Evolutionary conservation across 1,140 invertebrate genomes (phyloP).

Genomic region (Andrena cerasifolii): DNA sequence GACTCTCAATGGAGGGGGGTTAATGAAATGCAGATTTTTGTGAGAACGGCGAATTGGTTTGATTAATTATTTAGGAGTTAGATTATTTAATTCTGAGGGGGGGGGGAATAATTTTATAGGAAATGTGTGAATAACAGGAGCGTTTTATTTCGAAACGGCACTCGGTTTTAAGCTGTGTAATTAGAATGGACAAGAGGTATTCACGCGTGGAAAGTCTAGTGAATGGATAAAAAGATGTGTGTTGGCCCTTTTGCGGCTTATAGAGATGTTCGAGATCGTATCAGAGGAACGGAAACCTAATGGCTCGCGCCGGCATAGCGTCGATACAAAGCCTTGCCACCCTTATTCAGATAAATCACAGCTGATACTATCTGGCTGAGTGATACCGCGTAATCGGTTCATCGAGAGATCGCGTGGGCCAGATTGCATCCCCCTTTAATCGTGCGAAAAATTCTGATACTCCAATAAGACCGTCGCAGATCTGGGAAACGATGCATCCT

Average conservation of each 20-base stretch:
- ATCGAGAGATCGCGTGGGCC: conserved; percentile 21
- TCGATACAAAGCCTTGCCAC: conserved; percentile 50
- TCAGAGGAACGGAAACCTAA: conserved; percentile 60
- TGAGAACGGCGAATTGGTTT: too few relatives aligned
- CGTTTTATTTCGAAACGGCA: too few relatives aligned
- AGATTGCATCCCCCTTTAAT: background rate
- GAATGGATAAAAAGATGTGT: conserved; percentile 17
- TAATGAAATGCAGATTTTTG: too few relatives aligned
- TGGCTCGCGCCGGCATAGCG: conserved; percentile 37
- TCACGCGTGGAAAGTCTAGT: background rate
- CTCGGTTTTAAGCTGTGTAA: background rate
- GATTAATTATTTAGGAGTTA: too few relatives aligned
- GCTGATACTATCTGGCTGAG: conserved; percentile 52
- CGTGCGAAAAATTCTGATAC: background rate
- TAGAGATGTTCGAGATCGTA: conserved; percentile 71
- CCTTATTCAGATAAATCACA: conserved; percentile 58
- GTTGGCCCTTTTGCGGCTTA: conserved; percentile 50
- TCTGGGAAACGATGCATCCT: too few relatives aligned
- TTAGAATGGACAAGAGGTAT: conserved; percentile 21
- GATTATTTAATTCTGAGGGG: too few relatives aligned
- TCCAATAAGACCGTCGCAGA: too few relatives aligned
- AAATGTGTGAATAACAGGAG: too few relatives aligned
- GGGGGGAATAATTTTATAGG: too few relatives aligned
- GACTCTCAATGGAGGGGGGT: too few relatives aligned
- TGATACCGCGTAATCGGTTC: conserved; percentile 50